A percentile compares a stretch with the other conserved stretches of the same genome.
Evolutionary conservation across 2,797 vertebrate genomes (phyloP).

Genomic region (Martes flavigula): DNA sequence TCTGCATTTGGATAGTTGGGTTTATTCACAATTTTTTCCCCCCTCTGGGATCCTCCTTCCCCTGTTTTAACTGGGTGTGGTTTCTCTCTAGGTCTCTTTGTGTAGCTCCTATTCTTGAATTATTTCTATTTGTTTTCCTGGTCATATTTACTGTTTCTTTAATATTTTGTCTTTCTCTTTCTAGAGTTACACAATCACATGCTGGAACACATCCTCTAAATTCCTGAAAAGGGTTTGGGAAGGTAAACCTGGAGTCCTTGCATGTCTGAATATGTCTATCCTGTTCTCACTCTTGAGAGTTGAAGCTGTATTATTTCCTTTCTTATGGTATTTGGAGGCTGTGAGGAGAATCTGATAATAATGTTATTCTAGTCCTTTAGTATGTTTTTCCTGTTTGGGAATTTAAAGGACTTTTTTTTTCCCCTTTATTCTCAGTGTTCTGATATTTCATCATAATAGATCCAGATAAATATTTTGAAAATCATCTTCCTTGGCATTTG

Average conservation of each 20-base stretch:
- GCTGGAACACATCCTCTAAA: slow-evolving; percentile 54
- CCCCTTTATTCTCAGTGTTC: slow-evolving; percentile 9
- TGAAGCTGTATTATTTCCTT: not conserved
- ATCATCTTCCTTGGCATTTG: slow-evolving; percentile 27
- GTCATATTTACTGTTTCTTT: slow-evolving; percentile 38
- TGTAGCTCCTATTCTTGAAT: slow-evolving; percentile 54
- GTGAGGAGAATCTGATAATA: slow-evolving; percentile 22
- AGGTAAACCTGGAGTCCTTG: slow-evolving; percentile 29
- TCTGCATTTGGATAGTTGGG: slow-evolving; percentile 42
- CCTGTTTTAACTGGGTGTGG: slow-evolving; percentile 37
- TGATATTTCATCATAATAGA: not conserved
- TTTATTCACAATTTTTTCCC: slow-evolving; percentile 31
- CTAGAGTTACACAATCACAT: slow-evolving; percentile 38
- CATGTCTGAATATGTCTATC: slow-evolving; percentile 50
- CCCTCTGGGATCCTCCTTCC: slow-evolving; percentile 1
- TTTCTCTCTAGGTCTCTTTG: slow-evolving; percentile 54
- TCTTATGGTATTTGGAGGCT: slow-evolving; percentile 3
- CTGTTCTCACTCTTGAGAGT: slow-evolving; percentile 10
- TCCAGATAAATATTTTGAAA: slow-evolving; percentile 27
- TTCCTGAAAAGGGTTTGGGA: slow-evolving; percentile 62
- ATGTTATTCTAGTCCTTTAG: slow-evolving; percentile 29
- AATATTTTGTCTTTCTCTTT: slow-evolving; percentile 58
- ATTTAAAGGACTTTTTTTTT: not conserved
- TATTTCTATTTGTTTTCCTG: slow-evolving; percentile 48
- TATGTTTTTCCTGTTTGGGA: slow-evolving; percentile 50